Evolutionary conservation across 1,140 invertebrate species (phyloP).

Genomic region (Drosophila tropicalis): DNA sequence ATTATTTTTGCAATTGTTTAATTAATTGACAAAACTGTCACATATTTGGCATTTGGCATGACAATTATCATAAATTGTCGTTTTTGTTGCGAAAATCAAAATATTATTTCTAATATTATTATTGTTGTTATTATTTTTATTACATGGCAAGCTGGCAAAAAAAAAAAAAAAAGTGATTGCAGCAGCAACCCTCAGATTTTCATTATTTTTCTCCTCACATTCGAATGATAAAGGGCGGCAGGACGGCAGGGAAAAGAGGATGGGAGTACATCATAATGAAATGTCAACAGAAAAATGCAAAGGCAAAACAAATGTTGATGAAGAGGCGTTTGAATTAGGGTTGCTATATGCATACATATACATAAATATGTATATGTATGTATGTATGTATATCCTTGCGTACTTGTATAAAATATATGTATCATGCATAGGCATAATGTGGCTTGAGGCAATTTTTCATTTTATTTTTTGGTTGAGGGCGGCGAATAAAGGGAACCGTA

Average conservation of each 20-base stretch:
- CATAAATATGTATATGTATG: constrained; percentile 3
- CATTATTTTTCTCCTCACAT: not conserved
- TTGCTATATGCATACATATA: not conserved
- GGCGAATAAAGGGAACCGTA: not conserved
- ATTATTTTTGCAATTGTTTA: not conserved
- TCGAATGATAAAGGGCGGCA: not conserved
- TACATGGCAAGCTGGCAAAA: constrained; percentile 58
- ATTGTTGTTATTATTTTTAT: constrained; percentile 69
- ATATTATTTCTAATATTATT: constrained; percentile 75
- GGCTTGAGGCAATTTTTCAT: constrained; percentile 3
- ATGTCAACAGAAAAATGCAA: constrained; percentile 61
- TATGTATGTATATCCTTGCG: not conserved
- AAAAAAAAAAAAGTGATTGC: constrained; percentile 19
- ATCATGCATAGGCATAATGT: constrained; percentile 28
- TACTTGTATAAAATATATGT: not conserved
- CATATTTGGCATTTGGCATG: not conserved
- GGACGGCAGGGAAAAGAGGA: not conserved
- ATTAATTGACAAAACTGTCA: constrained; percentile 65
- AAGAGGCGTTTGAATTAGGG: constrained; percentile 12
- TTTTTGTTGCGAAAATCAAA: constrained; percentile 46
- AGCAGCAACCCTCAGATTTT: constrained; percentile 39
- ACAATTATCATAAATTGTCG: constrained; percentile 76
- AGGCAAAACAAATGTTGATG: constrained; percentile 38
- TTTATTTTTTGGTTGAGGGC: not conserved
- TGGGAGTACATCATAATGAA: constrained; percentile 61